Evolutionary conservation across 2,113 vertebrate species (phyloP).

Genomic region (Paradoxurus hermaphroditus): DNA sequence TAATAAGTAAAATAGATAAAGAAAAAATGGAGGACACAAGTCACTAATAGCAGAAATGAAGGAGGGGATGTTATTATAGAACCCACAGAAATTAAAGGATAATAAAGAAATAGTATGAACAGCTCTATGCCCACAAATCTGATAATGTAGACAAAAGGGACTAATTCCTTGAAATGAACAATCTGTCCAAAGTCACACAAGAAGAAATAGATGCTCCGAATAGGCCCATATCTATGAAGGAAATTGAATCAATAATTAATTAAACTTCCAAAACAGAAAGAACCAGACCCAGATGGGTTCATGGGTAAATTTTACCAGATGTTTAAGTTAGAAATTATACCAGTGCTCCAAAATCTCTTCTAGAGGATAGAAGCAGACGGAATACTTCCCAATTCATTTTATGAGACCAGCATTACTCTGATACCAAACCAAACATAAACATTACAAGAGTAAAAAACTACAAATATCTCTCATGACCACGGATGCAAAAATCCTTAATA

Average conservation of each 20-base stretch:
- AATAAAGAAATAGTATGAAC: neutral
- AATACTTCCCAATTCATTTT: neutral
- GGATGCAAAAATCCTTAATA: neutral
- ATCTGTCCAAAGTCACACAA: neutral
- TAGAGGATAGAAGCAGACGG: neutral
- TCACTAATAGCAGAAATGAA: neutral
- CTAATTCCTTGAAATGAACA: neutral
- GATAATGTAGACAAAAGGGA: neutral
- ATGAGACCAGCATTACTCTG: neutral
- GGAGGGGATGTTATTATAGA: neutral
- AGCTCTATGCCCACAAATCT: neutral
- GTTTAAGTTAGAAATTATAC: neutral
- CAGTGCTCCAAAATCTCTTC: neutral
- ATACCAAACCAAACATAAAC: neutral
- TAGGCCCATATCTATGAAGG: neutral
- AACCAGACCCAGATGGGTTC: neutral
- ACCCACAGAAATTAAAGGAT: neutral
- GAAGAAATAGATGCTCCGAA: neutral
- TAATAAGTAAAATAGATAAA: neutral
- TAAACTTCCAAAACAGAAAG: neutral
- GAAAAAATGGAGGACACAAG: neutral
- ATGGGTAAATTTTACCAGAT: neutral
- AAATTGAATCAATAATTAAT: neutral
- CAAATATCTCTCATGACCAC: neutral
- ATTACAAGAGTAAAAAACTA: neutral